These are phyloP conservation scores for Muscina levida DNA, from an alignment of 2,888 invertebrate genomes.

Conservation along the genomic window DNA sequence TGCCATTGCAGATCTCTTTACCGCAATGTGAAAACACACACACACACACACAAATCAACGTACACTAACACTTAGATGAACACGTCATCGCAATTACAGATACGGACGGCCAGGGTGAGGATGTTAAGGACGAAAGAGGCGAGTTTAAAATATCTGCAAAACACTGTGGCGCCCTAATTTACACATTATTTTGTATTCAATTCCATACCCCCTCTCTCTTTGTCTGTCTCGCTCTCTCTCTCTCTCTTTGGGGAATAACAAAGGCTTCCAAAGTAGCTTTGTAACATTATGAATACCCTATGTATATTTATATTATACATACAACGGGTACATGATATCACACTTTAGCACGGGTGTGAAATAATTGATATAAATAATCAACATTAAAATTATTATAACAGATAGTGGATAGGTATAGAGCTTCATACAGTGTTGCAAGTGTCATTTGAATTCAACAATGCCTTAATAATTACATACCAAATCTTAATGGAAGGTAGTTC, in stretches of 20 bases:
- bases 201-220: slow-evolving; percentile 54
- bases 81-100: background rate
- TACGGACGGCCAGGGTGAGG: slow-evolving; percentile 47
- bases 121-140: slow-evolving; percentile 21
- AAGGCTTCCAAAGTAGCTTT: slow-evolving; percentile 51
- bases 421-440: no score
- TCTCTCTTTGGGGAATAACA: slow-evolving; percentile 60
- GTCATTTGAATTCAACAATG: no score
- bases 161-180: slow-evolving; percentile 73
- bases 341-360: background rate
- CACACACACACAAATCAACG: slow-evolving; percentile 9
- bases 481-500: no score
- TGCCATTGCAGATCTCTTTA: slow-evolving; percentile 46
- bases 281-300: background rate
- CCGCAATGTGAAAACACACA: slow-evolving; percentile 47
- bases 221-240: no score
- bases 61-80: background rate
- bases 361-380: background rate
- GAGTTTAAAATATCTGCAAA: slow-evolving; percentile 55
- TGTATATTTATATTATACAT: background rate
- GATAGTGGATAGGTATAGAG: no score
- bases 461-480: no score
- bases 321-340: background rate
- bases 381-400: no score
- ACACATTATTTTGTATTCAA: slow-evolving; percentile 71